These are phyloP conservation scores for Drosophila paucipuncta DNA, from an alignment of 2,888 invertebrate species.

Conservation along the genomic window DNA sequence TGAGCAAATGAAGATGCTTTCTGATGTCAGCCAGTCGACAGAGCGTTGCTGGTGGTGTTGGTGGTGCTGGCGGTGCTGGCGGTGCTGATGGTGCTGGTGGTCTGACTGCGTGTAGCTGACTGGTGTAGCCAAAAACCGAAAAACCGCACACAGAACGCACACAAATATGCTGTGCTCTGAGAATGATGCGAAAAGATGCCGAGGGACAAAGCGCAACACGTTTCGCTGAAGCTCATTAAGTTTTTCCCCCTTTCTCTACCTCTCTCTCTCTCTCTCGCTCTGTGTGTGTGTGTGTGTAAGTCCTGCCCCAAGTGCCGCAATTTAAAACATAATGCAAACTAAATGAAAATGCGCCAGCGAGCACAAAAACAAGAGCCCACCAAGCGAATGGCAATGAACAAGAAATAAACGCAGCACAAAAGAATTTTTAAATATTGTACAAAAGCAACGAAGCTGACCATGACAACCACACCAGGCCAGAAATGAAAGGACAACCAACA, in stretches of 20 bases:
- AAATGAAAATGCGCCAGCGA: constrained; percentile 55
- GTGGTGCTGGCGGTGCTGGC: not conserved
- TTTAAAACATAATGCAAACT: constrained; percentile 62
- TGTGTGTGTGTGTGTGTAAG: not conserved
- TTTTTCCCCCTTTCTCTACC: constrained; percentile 13
- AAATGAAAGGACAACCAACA: constrained; percentile 21
- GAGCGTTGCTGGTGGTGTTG: not conserved
- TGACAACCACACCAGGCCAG: constrained; percentile 22
- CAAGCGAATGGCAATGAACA: constrained; percentile 7
- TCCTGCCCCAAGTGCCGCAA: constrained; percentile 44
- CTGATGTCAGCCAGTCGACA: constrained; percentile 30
- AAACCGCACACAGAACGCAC: constrained; percentile 6
- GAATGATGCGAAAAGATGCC: constrained; percentile 1
- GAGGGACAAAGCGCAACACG: constrained; percentile 56
- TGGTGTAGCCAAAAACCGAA: constrained; percentile 12
- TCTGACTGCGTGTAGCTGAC: constrained; percentile 6
- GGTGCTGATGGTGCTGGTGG: not conserved
- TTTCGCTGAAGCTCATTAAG: constrained; percentile 57
- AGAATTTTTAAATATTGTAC: constrained; percentile 62
- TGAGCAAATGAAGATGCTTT: constrained; percentile 44
- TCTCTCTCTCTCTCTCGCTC: not conserved
- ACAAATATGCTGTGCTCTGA: not conserved
- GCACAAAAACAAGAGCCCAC: constrained; percentile 11
- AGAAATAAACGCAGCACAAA: constrained; percentile 46
- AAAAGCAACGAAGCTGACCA: constrained; percentile 51